Evolutionary conservation across 2,888 invertebrate species (phyloP).

Genomic region (Caenorhabditis sp.): DNA sequence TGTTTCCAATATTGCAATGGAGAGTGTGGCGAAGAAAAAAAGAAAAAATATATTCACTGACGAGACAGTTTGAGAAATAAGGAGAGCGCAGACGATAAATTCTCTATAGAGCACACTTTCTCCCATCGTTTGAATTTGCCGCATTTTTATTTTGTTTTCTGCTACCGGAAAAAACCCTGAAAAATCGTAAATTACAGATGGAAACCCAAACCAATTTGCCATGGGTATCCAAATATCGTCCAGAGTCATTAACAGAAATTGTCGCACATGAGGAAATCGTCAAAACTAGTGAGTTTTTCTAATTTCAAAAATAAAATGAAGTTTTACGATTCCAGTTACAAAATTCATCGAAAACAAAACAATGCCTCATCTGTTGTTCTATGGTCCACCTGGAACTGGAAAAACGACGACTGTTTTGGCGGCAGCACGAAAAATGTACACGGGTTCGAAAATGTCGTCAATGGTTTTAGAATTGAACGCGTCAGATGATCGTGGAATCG

Average conservation of each 20-base stretch:
- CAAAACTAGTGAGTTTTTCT: slow-evolving; percentile 81
- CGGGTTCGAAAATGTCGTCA: slow-evolving; percentile 86
- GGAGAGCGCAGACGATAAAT: too few relatives aligned
- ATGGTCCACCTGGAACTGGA: slow-evolving; percentile 95
- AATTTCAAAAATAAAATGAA: neutral
- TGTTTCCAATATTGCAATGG: too few relatives aligned
- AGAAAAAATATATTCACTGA: neutral
- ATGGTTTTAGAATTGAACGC: slow-evolving; percentile 93
- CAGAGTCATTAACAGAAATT: slow-evolving; percentile 86
- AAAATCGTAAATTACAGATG: too few relatives aligned
- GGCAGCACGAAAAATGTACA: slow-evolving; percentile 89
- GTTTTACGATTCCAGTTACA: slow-evolving; percentile 69
- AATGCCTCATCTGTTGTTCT: slow-evolving; percentile 92
- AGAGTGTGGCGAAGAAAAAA: neutral
- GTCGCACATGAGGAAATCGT: slow-evolving; percentile 97
- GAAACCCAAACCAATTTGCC: slow-evolving; percentile 53
- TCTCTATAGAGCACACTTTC: too few relatives aligned
- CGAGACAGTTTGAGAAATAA: neutral
- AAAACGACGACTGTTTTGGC: slow-evolving; percentile 97
- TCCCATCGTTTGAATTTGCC: neutral
- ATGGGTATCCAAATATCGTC: slow-evolving; percentile 98
- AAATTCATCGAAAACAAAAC: slow-evolving; percentile 85
- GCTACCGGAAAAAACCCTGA: too few relatives aligned
- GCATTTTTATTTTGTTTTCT: neutral
- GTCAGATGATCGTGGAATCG: slow-evolving; percentile 89